phyloP scores from a whole-genome alignment of 2,888 invertebrate genomes.

The Biston betularia region DNA sequence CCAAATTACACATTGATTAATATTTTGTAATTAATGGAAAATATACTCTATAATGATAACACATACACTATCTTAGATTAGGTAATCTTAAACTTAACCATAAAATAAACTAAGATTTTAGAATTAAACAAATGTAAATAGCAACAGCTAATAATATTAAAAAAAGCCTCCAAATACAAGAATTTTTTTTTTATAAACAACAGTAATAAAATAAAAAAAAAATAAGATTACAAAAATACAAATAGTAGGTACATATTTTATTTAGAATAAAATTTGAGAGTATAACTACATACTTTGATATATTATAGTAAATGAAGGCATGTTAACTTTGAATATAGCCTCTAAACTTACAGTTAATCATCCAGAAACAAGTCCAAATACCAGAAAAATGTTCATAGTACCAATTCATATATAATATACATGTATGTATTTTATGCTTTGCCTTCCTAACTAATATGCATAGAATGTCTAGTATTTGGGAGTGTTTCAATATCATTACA shows the following conservation, averaged over 20 bases:
- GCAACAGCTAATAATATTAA: slow-evolving; percentile 76
- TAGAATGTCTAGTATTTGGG: slow-evolving; percentile 36
- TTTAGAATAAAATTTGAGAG: slow-evolving; percentile 60
- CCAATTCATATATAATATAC: slow-evolving; percentile 2
- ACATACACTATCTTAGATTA: slow-evolving; percentile 41
- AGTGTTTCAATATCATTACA: slow-evolving; percentile 33
- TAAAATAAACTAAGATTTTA: slow-evolving; percentile 69
- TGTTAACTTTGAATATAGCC: slow-evolving; percentile 63
- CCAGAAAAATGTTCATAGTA: background rate
- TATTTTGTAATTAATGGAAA: slow-evolving; percentile 38
- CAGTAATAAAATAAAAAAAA: slow-evolving; percentile 68
- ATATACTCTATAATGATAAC: slow-evolving; percentile 44
- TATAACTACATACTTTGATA: slow-evolving; percentile 46
- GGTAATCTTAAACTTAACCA: slow-evolving; percentile 53
- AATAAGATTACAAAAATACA: slow-evolving; percentile 52
- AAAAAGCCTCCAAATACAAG: slow-evolving; percentile 77
- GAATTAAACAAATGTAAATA: slow-evolving; percentile 81
- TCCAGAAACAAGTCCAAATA: slow-evolving; percentile 36
- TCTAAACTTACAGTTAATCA: slow-evolving; percentile 58
- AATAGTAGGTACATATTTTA: slow-evolving; percentile 36
- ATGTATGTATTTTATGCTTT: slow-evolving; percentile 6
- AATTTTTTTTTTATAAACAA: slow-evolving; percentile 63
- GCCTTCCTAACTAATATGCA: background rate
- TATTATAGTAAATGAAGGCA: slow-evolving; percentile 54
- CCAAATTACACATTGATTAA: slow-evolving; percentile 39